Conservation (phyloP, 92 coral and sea anemone genomes). For the Chrysogorgia sp. region DNA sequence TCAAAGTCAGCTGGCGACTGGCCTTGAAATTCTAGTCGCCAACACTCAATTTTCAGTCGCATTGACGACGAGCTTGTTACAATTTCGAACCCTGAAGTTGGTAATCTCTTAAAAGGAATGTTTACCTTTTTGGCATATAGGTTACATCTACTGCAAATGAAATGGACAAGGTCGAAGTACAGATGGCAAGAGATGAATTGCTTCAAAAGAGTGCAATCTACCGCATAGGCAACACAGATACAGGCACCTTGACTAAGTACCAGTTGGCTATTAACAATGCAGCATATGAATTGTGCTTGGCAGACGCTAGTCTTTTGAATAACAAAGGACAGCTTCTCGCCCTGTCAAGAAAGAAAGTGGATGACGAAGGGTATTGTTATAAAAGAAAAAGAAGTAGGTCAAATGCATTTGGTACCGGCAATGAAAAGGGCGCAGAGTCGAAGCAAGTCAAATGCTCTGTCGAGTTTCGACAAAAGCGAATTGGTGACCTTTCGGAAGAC, state of each 20-base stretch:
- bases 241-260: conserved; percentile 35
- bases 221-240: conserved; percentile 14
- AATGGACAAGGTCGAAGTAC: conserved; percentile 34
- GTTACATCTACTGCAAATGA: conserved; percentile 20
- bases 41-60: background rate
- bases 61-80: background rate
- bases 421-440: background rate
- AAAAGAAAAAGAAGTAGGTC: conserved; percentile 52
- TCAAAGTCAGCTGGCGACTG: too few species aligned
- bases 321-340: conserved; percentile 42
- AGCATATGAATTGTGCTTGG: conserved; percentile 57
- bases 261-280: conserved; percentile 53
- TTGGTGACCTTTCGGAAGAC: conserved; percentile 50
- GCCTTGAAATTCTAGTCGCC: too few species aligned
- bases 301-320: conserved; percentile 43
- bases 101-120: conserved; percentile 1
- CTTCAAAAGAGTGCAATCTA: conserved; percentile 52
- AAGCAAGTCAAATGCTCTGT: conserved; percentile 15
- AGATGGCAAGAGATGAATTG: conserved; percentile 26
- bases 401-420: conserved; percentile 35
- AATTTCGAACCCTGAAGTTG: too few species aligned
- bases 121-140: conserved; percentile 35
- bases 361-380: conserved; percentile 52
- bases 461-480: conserved; percentile 46
- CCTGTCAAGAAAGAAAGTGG: conserved; percentile 48